phyloP scores from a whole-genome alignment of 2,797 vertebrate species.

The Phylloscopus collybita region DNA sequence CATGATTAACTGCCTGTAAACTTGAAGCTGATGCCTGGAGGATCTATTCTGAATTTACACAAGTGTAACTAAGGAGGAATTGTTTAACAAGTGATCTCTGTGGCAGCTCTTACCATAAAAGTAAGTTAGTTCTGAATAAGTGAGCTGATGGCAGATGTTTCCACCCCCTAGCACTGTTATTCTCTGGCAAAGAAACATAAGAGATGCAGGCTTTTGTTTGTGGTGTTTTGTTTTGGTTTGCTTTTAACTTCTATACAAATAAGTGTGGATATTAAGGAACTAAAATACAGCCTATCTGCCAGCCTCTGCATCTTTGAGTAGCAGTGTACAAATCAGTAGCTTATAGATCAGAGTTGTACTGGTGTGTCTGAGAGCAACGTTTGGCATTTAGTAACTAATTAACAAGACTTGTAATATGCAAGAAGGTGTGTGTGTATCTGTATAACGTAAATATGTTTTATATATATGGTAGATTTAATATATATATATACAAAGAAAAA shows the following conservation, averaged over 20 bases:
- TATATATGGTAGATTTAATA: not conserved
- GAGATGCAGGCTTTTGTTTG: not conserved
- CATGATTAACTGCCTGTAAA: not conserved
- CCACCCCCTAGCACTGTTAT: not conserved
- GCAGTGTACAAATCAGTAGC: not conserved
- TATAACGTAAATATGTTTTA: not conserved
- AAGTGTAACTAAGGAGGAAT: not conserved
- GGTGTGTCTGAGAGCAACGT: not conserved
- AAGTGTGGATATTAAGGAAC: not conserved
- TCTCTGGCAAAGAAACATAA: not conserved
- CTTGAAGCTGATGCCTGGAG: not conserved
- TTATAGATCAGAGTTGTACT: not conserved
- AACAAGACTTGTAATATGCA: not conserved
- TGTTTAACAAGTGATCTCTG: not conserved
- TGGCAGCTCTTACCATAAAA: not conserved
- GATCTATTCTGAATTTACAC: not conserved
- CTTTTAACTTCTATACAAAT: not conserved
- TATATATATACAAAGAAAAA: not conserved
- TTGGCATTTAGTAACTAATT: not conserved
- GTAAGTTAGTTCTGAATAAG: not conserved
- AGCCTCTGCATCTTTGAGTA: not conserved
- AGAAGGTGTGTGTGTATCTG: fast-evolving
- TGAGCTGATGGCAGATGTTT: not conserved
- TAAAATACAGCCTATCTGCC: not conserved
- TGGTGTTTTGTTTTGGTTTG: not conserved